Evolutionary conservation across 2,113 vertebrate species (phyloP).

Genomic region (Pyxicephalus adspersus): DNA sequence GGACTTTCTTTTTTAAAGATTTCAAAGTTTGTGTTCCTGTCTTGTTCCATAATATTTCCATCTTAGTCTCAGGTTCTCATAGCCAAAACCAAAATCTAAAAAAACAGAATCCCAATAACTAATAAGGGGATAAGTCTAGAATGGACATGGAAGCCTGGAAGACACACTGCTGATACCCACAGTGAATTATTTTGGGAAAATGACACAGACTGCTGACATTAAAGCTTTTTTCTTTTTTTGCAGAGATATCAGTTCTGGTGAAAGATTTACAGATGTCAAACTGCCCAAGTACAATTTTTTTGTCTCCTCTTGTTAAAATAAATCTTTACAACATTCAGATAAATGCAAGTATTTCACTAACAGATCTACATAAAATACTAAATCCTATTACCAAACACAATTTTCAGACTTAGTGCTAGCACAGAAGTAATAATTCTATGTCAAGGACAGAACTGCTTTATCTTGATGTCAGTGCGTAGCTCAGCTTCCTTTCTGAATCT

Average conservation of each 20-base stretch:
- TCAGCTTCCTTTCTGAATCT: constrained; percentile 12
- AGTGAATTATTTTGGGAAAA: too few species aligned
- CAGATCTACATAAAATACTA: background rate
- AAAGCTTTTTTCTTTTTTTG: too few species aligned
- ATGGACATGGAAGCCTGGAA: background rate
- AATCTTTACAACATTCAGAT: background rate
- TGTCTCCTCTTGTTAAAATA: background rate
- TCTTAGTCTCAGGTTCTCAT: too few species aligned
- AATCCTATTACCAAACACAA: constrained; percentile 2
- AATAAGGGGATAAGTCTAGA: too few species aligned
- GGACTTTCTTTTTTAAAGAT: too few species aligned
- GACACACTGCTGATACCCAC: background rate
- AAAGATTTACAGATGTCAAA: constrained; percentile 21
- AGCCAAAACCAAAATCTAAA: too few species aligned
- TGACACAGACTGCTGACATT: too few species aligned
- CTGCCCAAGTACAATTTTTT: background rate
- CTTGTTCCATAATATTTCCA: too few species aligned
- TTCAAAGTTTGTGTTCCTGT: too few species aligned
- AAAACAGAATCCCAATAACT: too few species aligned
- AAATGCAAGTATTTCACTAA: background rate
- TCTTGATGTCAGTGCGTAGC: background rate
- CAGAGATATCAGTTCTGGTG: background rate
- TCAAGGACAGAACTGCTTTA: constrained; percentile 1
- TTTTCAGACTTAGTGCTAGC: constrained; percentile 2
- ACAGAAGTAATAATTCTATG: background rate